Evolutionary conservation across 2,888 invertebrate genomes (phyloP), one percentile per base, ranked within the genome.

Genomic region (Phaedon cochleariae): DNA sequence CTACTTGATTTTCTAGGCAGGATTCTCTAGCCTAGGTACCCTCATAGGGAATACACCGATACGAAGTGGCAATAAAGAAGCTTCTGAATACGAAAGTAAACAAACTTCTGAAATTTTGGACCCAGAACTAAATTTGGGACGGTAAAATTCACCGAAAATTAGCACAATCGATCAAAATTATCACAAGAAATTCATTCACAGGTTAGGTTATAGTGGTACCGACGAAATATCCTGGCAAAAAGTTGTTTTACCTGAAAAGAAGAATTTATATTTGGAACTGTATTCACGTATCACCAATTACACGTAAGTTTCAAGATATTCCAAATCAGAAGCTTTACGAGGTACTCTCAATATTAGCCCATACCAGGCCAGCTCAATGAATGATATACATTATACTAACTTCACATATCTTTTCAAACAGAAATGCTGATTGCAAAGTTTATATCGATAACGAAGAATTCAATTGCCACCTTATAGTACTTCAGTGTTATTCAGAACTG

Each of bases 371-470:
- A 46, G 29, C 18, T 20, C n/a, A 26, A 22, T 34, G 2, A 45
- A 15, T 46, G 2, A 10, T 9, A 34, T 10, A 34, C 34, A 34
- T 48, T n/a, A n/a, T n/a, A n/a, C n/a, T n/a, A n/a, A n/a, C n/a
- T n/a, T n/a, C n/a, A n/a, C n/a, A n/a, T n/a, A n/a, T 45, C 10
- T 61, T 59, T 61, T 65, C 69, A 79, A 77, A 20, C 81, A 90
- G 90, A 77, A 90, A 90, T 75, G 89, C 91, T 2, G 91, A 92
- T 76, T 89, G 89, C 52, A 84, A 88, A 57, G 85, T 91, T 4
- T 87, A 87, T 70, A 88, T 91, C 59, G 90, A 87, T 12, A 85
- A 87, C 65, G 88, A 90, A 73, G 88, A 89, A 75, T 91, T 90
- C 74, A 87, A 88, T 68, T 91, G 91, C 78, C 91, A 92, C 77